These are phyloP conservation scores for Sphaerophoria rueppellii DNA, from an alignment of 2,888 invertebrate genomes.

Conservation along the genomic window DNA sequence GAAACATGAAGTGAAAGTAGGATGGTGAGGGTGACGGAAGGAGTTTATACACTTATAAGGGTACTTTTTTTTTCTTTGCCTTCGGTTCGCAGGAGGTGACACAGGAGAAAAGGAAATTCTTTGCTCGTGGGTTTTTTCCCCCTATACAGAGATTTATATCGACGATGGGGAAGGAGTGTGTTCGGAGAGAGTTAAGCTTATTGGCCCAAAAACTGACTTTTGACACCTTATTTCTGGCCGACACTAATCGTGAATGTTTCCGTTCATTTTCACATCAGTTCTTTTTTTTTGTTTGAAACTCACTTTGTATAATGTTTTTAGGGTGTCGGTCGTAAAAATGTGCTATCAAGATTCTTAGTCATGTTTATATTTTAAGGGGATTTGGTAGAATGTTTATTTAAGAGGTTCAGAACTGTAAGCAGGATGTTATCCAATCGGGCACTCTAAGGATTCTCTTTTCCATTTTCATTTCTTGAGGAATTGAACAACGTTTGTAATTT, in stretches of 20 bases:
- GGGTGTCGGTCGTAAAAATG: conserved; percentile 44
- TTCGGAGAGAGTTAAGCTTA: conserved; percentile 41
- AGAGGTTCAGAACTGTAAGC: background rate
- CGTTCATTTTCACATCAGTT: conserved; percentile 38
- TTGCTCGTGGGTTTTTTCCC: background rate
- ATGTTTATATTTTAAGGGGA: conserved; percentile 27
- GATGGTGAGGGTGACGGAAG: background rate
- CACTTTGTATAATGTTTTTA: background rate
- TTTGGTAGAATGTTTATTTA: conserved; percentile 5
- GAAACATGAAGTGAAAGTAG: conserved; percentile 35
- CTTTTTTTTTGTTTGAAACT: background rate
- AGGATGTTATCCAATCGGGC: conserved; percentile 23
- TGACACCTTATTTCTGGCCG: conserved; percentile 71
- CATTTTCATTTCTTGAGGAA: background rate
- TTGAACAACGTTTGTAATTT: conserved; percentile 2
- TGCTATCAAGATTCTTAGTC: conserved; percentile 33
- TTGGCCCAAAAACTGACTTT: conserved; percentile 64
- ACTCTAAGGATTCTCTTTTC: conserved; percentile 7
- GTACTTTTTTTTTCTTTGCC: background rate
- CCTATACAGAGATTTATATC: background rate
- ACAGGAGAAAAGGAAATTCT: background rate
- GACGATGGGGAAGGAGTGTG: background rate
- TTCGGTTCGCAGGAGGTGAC: background rate
- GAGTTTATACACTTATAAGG: background rate
- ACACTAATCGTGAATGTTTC: conserved; percentile 65